Evolutionary conservation across 2,797 vertebrate species (phyloP).

Genomic region (Amazonetta brasiliensis): DNA sequence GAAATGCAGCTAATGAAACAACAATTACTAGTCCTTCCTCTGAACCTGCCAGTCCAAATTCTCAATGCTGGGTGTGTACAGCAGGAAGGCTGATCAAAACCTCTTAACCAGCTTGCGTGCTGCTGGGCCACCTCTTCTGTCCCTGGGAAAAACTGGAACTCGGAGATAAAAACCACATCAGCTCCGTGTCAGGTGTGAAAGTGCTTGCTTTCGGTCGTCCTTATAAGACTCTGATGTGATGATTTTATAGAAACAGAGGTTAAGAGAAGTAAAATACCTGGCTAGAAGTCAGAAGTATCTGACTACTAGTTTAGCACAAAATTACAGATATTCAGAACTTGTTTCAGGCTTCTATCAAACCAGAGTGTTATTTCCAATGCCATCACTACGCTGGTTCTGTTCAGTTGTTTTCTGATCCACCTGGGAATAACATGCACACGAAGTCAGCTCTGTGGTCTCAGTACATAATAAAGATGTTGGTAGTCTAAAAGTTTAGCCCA

Average conservation of each 20-base stretch:
- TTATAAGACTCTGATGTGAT: not conserved
- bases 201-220: not conserved
- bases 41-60: fast-evolving
- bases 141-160: not conserved
- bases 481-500: not conserved
- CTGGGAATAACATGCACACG: not conserved
- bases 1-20: not conserved
- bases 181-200: not conserved
- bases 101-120: fast-evolving
- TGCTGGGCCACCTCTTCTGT: not conserved
- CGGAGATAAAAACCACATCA: not conserved
- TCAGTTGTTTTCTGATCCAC: not conserved
- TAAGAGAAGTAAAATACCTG: not conserved
- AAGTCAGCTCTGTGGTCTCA: not conserved
- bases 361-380: not conserved
- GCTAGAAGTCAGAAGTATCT: not conserved
- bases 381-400: not conserved
- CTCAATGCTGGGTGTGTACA: not conserved
- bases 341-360: not conserved
- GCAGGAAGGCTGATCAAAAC: not conserved
- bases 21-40: not conserved
- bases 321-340: not conserved
- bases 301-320: not conserved
- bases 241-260: not conserved
- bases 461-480: not conserved